Percentiles rank a stretch among this genome's conserved stretches.
Evolutionary conservation across 1,140 invertebrate genomes (phyloP).

Genomic region (Heliconius eleuchia): DNA sequence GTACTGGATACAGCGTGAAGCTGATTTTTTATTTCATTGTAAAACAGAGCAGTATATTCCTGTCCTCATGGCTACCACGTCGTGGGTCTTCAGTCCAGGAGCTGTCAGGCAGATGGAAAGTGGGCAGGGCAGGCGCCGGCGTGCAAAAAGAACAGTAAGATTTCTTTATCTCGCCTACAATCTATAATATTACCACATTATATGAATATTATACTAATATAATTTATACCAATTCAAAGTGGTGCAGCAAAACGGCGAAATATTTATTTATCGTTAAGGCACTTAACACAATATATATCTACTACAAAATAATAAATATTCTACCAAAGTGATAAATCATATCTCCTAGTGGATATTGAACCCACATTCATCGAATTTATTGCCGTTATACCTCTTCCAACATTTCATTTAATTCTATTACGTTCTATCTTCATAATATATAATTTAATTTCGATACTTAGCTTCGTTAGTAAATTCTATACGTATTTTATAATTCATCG

Average conservation of each 20-base stretch:
- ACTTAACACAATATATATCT: too few relatives aligned
- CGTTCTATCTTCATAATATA: not conserved
- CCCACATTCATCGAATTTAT: too few relatives aligned
- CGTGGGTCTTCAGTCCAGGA: slow-evolving; percentile 91
- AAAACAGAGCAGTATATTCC: slow-evolving; percentile 87
- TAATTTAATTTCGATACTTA: not conserved
- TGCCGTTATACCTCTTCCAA: too few relatives aligned
- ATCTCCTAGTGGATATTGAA: not conserved
- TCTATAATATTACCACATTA: too few relatives aligned
- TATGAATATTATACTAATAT: too few relatives aligned
- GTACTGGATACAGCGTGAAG: too few relatives aligned
- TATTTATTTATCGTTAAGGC: too few relatives aligned
- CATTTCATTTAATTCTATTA: not conserved
- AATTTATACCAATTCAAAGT: too few relatives aligned
- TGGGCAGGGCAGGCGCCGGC: slow-evolving; percentile 94
- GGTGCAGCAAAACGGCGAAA: too few relatives aligned
- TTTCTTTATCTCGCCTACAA: not conserved
- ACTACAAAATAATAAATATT: too few relatives aligned
- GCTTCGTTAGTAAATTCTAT: not conserved
- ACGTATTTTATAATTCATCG: not conserved
- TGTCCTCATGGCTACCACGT: slow-evolving; percentile 94
- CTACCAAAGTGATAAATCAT: too few relatives aligned
- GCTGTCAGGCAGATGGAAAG: slow-evolving; percentile 94
- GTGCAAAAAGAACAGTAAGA: slow-evolving; percentile 93
- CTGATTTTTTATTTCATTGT: too few relatives aligned